Evolutionary conservation across 2,113 vertebrate species (phyloP).

Genomic region (Elephantulus edwardii): DNA sequence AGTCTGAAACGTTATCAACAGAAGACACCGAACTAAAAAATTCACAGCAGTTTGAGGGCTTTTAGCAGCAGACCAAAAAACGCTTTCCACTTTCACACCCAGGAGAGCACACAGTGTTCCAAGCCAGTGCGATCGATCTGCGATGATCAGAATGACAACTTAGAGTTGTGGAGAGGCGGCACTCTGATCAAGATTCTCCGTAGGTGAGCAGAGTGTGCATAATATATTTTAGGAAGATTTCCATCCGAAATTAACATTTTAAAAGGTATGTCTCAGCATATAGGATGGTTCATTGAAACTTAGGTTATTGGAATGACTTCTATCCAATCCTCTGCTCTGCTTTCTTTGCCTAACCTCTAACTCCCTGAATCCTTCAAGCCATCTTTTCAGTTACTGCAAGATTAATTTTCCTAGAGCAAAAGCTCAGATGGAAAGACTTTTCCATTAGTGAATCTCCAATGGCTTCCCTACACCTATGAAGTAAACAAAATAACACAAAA

Average conservation of each 20-base stretch:
- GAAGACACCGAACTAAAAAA: conserved; percentile 67
- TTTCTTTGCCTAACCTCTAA: not conserved
- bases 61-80: conserved; percentile 31
- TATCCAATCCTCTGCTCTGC: not conserved
- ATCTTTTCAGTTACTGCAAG: conserved; percentile 13
- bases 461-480: not conserved
- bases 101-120: conserved; percentile 57
- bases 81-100: conserved; percentile 51
- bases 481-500: conserved; percentile 46
- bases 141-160: conserved; percentile 40
- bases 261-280: conserved; percentile 47
- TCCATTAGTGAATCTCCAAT: not conserved
- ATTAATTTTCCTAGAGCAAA: conserved; percentile 39
- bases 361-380: not conserved
- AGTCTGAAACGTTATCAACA: conserved; percentile 61
- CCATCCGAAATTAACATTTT: conserved; percentile 62
- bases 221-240: conserved; percentile 63
- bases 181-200: conserved; percentile 33
- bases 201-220: conserved; percentile 52
- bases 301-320: conserved; percentile 34
- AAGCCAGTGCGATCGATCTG: conserved; percentile 52
- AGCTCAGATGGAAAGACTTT: conserved; percentile 28
- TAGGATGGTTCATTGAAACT: conserved; percentile 55
- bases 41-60: conserved; percentile 44
- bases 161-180: not conserved